Conservation (phyloP, 2,888 invertebrate species). For the Agrilus biguttatus region DNA sequence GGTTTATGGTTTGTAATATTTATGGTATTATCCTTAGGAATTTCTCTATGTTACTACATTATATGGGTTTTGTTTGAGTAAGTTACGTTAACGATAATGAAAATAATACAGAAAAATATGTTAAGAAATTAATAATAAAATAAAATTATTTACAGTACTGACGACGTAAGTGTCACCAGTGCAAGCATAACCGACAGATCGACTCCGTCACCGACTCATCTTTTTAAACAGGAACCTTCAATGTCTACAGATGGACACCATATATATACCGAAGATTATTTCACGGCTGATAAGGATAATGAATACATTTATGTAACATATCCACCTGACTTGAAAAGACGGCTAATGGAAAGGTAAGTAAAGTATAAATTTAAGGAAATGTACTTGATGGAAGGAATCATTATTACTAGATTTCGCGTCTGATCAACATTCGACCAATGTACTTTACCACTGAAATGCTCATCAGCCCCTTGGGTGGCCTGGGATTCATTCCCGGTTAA, state of each 20-base stretch:
- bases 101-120: background rate
- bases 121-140: background rate
- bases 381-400: no score
- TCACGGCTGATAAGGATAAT: conserved; percentile 40
- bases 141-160: conserved; percentile 38
- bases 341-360: conserved; percentile 63
- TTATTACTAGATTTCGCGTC: no score
- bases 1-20: conserved; percentile 62
- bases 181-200: conserved; percentile 52
- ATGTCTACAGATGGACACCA: conserved; percentile 24
- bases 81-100: conserved; percentile 28
- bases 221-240: conserved; percentile 31
- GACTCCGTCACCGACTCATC: conserved; percentile 49
- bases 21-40: conserved; percentile 65
- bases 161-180: conserved; percentile 53
- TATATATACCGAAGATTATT: conserved; percentile 32
- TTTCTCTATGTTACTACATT: conserved; percentile 83
- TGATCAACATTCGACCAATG: no score
- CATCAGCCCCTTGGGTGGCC: no score
- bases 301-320: conserved; percentile 80
- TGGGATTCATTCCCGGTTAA: no score
- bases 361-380: background rate
- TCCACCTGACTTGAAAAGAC: conserved; percentile 72
- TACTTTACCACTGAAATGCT: no score
- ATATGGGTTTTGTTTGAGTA: conserved; percentile 89